Base-by-base conservation (phyloP, 2,113 vertebrate genomes). In the Hucho hucho region DNA sequence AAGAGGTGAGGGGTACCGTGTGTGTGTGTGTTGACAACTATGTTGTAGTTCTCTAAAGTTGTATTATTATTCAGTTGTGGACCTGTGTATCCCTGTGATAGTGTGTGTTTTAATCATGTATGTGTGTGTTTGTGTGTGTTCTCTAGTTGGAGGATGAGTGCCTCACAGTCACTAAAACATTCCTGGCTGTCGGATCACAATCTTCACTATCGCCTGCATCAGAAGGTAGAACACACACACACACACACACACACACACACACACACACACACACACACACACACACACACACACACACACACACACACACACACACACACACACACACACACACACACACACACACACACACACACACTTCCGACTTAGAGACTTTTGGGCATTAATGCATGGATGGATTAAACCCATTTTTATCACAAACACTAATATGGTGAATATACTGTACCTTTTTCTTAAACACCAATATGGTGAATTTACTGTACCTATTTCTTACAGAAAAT, bases 131-230 rank as follows among this genome's bases (percentile, higher is more conserved):
- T 63, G 59, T 24, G 20, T 63, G 14, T 63, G 20, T 20, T 61
- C 6, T 61, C 7, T 64, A 95, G 96, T 78, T 99, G 98, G 98
- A 95, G 98, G 83, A 95, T 99, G 93, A 98, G 97, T 53, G 97
- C 98, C 4, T 92, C 95, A 6, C 95, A 97, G 90, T 94, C 96
- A 26, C 93, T 99, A 81, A 95, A 94, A 80, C 97, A 99, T 79
- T 93, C 95, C 20, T 99, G 97, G 97, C 87, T 99, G 74, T 95
- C 95, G 68, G 95, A 97, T 82, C 93, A 82, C 79, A 91, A 79
- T 74, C 94, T 98, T 80, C 98, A 97, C 90, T 87, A 84, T 75
- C 94, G 87, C 72, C 92, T 98, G 9, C 89, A 84, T 4, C 69
- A 86, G 72, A 92, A 97, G 94, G 96, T 98, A 77, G 37, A 32